Base-by-base conservation (phyloP, 1,140 invertebrate species). In the Leptoteleia sp. region DNA sequence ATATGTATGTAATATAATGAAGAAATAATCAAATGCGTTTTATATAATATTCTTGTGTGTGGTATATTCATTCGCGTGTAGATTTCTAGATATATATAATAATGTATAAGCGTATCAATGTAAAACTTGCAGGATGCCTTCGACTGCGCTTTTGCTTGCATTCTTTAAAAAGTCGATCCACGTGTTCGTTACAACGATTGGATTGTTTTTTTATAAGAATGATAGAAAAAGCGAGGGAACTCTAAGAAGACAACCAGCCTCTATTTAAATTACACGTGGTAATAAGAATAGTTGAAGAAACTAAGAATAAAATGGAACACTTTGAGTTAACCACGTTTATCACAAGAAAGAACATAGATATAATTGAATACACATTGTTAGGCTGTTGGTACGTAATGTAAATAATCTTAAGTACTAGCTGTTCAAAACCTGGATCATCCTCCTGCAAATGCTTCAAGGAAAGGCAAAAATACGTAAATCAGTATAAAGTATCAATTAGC, bases 341-440 rank as follows among this genome's bases (percentile, higher is more conserved):
- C 80, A 85, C 72, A 76, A 86, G 81, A 85, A 86, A 88, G 64
- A 85, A 85, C 80, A 87, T 82, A 84, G 79, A 88, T 84, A 81
- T 79, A 48, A 61, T 82, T 84, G 83, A 87, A 78, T 87, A 84
- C 73, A 85, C 83, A 85, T 84, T 80, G 85, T 83, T 79, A 87
- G 64, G 25, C 72, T 80, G 79, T 84, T 82, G 78, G 77, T 86
- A 85, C 80, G 82, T 81, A 85, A 81, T 81, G 82, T 84, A 83
- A 84, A 76, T 81, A 80, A 82, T 89, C 87, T 89, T 89, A 89
- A 89, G 61, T 84, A 89, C 86, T 88, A 89, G 84, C 81, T 86
- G 86, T 85, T 88, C 79, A 88, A n/a, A n/a, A n/a, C n/a, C n/a
- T n/a, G n/a, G n/a, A n/a, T n/a, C n/a, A n/a, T n/a, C n/a, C n/a